Base-by-base conservation (phyloP, 2,113 vertebrate genomes). In the Macaca mulatta region DNA sequence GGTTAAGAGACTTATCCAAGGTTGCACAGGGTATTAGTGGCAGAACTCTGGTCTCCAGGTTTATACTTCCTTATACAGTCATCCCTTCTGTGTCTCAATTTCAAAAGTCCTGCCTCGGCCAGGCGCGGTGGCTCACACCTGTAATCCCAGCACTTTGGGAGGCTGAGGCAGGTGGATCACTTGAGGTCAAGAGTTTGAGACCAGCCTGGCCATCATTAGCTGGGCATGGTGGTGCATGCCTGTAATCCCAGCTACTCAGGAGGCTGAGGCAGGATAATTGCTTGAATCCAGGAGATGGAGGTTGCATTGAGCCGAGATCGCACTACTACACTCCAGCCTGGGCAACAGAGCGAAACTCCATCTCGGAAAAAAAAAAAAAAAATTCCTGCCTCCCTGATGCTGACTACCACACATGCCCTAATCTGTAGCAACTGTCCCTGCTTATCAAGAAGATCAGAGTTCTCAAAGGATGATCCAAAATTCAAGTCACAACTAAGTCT, bases 401-500 rank as follows among this genome's bases (percentile, higher is more conserved):
- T 84, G 50, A 38, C 43, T 69, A 3, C 30, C 40, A 83, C 27
- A 10, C 74, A 52, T 40, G 45, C 38, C 13, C 67, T 92, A 67
- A 38, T 64, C 64, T 79, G 88, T 86, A 88, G 40, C 92, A 94
- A 96, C 70, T n/a, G 0, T 61, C 82, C 25, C 96, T 88, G 50
- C 72, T 95, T 85, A 90, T 83, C 92, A 72, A 91, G 22, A 72
- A 93, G 22, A 74, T n/a, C 70, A 93, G 35, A 64, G 17, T 93
- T 94, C 75, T 59, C 50, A 93, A 94, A 93, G 45, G 74, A 89
- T 52, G 45, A 87, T 32, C 75, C 50, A 86, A 93, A 95, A 89
- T 93, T 75, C 83, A 95, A 83, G n/a, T 85, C 57, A 77, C 69
- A 67, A 27, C 27, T 25, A 32, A 87, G 59, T 45, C 18, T 79